Percentiles rank a stretch among this genome's conserved stretches.
Evolutionary conservation across 2,888 invertebrate species (phyloP).

Genomic region (Phragmatobia fuliginosa): DNA sequence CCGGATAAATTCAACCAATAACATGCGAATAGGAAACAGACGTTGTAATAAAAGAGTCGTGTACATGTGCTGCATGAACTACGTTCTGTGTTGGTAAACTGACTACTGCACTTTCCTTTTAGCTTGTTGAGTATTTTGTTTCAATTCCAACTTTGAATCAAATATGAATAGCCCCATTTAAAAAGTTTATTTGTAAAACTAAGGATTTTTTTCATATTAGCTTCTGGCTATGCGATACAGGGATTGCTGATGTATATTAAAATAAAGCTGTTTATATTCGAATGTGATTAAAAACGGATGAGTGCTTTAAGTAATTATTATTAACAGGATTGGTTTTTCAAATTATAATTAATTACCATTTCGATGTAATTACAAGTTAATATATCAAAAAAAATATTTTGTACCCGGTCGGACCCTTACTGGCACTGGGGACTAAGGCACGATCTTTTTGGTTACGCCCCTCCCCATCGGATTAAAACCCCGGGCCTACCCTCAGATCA

Average conservation of each 20-base stretch:
- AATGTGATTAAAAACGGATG: not conserved
- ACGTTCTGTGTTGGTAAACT: conserved; percentile 34
- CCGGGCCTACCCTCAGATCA: no score
- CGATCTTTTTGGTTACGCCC: no score
- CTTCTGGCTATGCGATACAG: not conserved
- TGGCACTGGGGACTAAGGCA: no score
- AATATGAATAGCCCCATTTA: not conserved
- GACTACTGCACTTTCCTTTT: conserved; percentile 18
- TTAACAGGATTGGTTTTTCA: no score
- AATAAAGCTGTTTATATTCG: not conserved
- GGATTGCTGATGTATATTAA: not conserved
- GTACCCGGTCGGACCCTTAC: no score
- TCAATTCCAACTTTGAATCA: conserved; percentile 1
- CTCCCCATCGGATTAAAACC: no score
- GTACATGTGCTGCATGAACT: conserved; percentile 69
- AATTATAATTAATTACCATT: no score
- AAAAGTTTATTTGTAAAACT: not conserved
- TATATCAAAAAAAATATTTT: no score
- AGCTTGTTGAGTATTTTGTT: conserved; percentile 8
- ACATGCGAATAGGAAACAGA: conserved; percentile 54
- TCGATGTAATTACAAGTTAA: no score
- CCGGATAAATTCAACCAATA: conserved; percentile 59
- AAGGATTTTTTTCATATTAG: not conserved
- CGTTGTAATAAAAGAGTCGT: conserved; percentile 75
- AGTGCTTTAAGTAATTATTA: no score